A percentile compares a stretch with the other conserved stretches of the same genome.
Evolutionary conservation across 30 jellyfish, hydroid and myxozoan species (phyloP).

Genomic region (Pseudorhiza aurosa): DNA sequence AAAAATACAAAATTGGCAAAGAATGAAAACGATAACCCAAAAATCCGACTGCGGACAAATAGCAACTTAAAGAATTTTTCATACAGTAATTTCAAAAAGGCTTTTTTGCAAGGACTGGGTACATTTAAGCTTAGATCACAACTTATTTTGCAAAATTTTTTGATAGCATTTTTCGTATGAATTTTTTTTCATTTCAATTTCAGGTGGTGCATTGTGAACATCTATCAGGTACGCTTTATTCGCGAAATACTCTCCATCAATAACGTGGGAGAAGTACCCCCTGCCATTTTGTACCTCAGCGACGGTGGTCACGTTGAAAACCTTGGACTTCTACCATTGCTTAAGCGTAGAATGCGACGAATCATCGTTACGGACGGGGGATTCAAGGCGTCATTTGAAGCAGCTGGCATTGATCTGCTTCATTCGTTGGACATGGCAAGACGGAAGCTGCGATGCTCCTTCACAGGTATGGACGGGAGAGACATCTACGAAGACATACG

Average conservation of each 20-base stretch:
- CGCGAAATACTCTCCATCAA: constrained; percentile 61
- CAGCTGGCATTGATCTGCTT: constrained; percentile 22
- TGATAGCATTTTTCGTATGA: no score
- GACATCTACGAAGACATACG: constrained; percentile 71
- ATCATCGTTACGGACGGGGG: constrained; percentile 84
- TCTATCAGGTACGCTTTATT: constrained; percentile 62
- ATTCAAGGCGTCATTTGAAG: not conserved
- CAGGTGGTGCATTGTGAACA: constrained; percentile 80
- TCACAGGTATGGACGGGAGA: constrained; percentile 70
- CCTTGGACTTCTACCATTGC: constrained; percentile 73
- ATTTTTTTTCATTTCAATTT: no score
- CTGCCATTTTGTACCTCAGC: constrained; percentile 78
- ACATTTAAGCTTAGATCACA: no score
- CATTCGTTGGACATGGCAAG: constrained; percentile 81
- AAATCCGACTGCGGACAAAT: no score
- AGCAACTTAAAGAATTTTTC: no score
- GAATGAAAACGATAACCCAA: no score
- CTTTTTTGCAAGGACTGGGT: no score
- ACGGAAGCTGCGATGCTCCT: constrained; percentile 69
- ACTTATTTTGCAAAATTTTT: no score
- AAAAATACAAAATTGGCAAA: no score
- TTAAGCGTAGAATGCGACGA: constrained; percentile 45
- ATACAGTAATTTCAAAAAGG: no score
- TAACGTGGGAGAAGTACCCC: constrained; percentile 84
- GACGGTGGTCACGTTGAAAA: constrained; percentile 88